phyloP scores from a whole-genome alignment of 2,888 invertebrate species.

The Oconnorella tubifera region DNA sequence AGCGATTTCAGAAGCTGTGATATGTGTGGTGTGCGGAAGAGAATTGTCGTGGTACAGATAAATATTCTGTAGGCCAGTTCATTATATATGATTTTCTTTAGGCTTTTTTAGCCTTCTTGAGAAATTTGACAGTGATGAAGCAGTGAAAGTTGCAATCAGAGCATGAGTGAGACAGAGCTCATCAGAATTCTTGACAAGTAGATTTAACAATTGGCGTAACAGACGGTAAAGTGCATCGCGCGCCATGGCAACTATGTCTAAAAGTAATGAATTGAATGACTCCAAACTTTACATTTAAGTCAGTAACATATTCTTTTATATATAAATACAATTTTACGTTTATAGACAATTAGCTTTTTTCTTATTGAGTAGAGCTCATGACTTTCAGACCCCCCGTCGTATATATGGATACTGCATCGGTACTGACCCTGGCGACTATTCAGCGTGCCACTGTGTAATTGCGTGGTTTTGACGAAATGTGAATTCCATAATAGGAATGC shows the following conservation, averaged over 20 bases:
- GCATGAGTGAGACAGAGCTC: neutral
- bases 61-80: neutral
- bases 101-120: neutral
- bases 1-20: neutral
- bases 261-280: conserved; percentile 1
- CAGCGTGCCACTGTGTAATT: no score
- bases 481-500: no score
- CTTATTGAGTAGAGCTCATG: neutral
- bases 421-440: no score
- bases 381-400: neutral
- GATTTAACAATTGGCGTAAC: neutral
- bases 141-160: neutral
- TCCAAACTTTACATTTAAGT: neutral
- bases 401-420: no score
- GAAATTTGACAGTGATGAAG: neutral
- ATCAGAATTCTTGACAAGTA: neutral
- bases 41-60: neutral
- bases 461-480: no score
- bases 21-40: neutral
- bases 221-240: neutral
- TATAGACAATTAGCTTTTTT: no score
- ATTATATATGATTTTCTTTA: neutral
- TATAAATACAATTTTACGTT: neutral
- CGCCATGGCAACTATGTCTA: neutral
- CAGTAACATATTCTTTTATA: neutral